Evolutionary conservation across 1,140 invertebrate species (phyloP).

Genomic region (Trichomalopsis sarcophagae): DNA sequence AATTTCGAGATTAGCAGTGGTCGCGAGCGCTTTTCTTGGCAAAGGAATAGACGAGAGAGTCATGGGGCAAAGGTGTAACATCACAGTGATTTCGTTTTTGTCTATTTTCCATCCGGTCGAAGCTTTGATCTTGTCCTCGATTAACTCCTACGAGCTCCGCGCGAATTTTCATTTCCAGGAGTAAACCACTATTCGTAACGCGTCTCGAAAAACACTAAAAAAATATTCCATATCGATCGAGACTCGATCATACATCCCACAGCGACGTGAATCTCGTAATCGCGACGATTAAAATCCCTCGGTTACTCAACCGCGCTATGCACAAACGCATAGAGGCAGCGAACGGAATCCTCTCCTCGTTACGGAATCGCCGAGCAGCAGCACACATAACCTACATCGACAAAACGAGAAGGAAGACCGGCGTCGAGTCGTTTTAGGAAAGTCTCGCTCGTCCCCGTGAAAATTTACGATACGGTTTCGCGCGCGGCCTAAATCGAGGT

Average conservation of each 20-base stretch:
- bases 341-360: background rate
- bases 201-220: too few relatives aligned
- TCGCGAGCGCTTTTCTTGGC: conserved; percentile 18
- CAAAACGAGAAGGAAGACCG: conserved; percentile 10
- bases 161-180: conserved; percentile 14
- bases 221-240: too few relatives aligned
- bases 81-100: conserved; percentile 22
- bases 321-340: too few relatives aligned
- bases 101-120: background rate
- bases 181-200: background rate
- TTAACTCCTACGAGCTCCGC: conserved; percentile 6
- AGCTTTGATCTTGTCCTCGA: conserved; percentile 21
- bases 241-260: too few relatives aligned
- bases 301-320: too few relatives aligned
- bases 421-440: conserved; percentile 27
- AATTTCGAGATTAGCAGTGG: conserved; percentile 49
- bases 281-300: background rate
- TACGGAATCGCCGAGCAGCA: background rate
- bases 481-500: conserved; percentile 71
- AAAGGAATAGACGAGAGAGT: background rate
- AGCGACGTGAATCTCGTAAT: background rate
- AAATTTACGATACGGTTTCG: conserved; percentile 41
- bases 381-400: background rate
- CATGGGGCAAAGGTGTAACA: conserved; percentile 20
- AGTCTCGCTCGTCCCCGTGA: conserved; percentile 33